Evolutionary conservation across 2,797 vertebrate genomes (phyloP).

Genomic region (Acridotheres tristis): DNA sequence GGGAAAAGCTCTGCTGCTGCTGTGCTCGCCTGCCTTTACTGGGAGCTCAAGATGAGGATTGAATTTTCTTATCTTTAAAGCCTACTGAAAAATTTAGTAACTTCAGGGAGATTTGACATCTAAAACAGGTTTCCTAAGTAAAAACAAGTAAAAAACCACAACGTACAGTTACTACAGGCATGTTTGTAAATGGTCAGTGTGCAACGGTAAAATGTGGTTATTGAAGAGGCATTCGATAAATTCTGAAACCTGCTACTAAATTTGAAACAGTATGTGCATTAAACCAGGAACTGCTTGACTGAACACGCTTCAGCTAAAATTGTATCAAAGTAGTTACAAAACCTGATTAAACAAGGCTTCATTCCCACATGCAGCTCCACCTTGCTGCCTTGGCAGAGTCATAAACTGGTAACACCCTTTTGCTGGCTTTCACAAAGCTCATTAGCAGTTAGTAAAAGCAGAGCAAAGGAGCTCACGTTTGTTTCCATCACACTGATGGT

Average conservation of each 20-base stretch:
- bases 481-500: not conserved
- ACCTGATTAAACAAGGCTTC: slow-evolving; percentile 73
- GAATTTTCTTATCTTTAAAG: not conserved
- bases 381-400: slow-evolving; percentile 70
- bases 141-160: not conserved
- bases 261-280: not conserved
- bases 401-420: slow-evolving; percentile 64
- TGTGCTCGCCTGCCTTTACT: not conserved
- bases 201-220: not conserved
- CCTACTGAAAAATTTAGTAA: not conserved
- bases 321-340: slow-evolving; percentile 64
- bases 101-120: not conserved
- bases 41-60: not conserved
- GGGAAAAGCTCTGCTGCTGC: not conserved
- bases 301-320: slow-evolving; percentile 69
- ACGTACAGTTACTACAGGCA: not conserved
- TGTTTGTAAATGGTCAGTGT: not conserved
- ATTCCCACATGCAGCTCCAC: slow-evolving; percentile 72
- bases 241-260: not conserved
- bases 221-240: not conserved
- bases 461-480: not conserved
- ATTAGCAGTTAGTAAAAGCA: not conserved
- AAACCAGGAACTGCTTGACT: slow-evolving; percentile 63
- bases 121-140: not conserved
- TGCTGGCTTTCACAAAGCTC: slow-evolving; percentile 23